Base-by-base conservation (phyloP, 2,113 vertebrate genomes). In the Brevimyrus niger region DNA sequence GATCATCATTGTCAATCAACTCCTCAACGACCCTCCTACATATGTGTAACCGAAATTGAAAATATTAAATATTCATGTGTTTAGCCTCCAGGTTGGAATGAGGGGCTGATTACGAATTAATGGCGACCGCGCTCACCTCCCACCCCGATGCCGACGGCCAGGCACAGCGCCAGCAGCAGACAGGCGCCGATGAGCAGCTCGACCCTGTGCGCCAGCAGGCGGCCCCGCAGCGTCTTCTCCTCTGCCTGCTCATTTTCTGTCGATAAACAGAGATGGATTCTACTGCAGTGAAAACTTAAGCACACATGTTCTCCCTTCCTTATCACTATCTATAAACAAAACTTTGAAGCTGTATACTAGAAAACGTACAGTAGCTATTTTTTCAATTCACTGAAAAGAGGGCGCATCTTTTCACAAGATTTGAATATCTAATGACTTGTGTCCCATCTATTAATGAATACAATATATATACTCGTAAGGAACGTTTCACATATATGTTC, bases 131-230 rank as follows among this genome's bases (percentile, higher is more conserved):
- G 82, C 94, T 94, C 73, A 96, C 95, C 95, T 92, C 96, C 96
- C 2, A 96, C 91, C 4, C 95, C 95, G 8, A 96, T 90, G 69
- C 91, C 92, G 6, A 96, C 89, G 17, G 50, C 31, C 4, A 96
- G 84, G 61, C 4, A 84, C 48, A 94, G 11, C 27, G 46, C 87
- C 35, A 92, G 8, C 1, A 94, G 6, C 19, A 94, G n/a, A 61
- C 91, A 91, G 0, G 88, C 88, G 0, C 89, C 91, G 1, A 96
- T 90, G 0, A 96, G 90, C 84, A 95, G 89, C 90, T 94, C 93
- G 13, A 92, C 53, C 35, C 93, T 92, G 80, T 93, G 92, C 0
- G 93, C 92, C 69, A 92, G 42, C 61, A 95, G 55, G 8, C 91
- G 88, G 35, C 61, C 86, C 88, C 90, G 92, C 84, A 94, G 92